Evolutionary conservation across 1,140 invertebrate species (phyloP).

Genomic region (Dreissena rostriformis): DNA sequence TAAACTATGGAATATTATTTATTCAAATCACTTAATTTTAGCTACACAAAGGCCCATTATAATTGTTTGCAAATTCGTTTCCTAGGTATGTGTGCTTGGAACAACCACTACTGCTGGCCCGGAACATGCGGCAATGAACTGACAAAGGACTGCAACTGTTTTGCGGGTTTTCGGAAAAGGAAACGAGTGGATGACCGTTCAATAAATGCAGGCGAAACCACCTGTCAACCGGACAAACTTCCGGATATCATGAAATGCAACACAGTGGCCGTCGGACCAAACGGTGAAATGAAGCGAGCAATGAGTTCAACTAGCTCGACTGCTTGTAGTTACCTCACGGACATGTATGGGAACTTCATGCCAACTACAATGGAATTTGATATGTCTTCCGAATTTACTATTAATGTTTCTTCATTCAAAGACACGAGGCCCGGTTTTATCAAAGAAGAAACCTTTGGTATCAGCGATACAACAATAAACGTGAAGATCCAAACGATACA

Average conservation of each 20-base stretch:
- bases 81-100: conserved; percentile 23
- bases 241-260: conserved; percentile 4
- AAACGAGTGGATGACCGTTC: no score
- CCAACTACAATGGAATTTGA: conserved; percentile 5
- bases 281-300: background rate
- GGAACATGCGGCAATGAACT: conserved; percentile 1
- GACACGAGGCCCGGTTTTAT: background rate
- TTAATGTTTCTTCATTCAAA: background rate
- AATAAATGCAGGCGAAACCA: no score
- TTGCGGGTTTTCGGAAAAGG: background rate
- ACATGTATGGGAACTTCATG: conserved; percentile 29
- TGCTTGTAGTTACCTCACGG: conserved; percentile 1
- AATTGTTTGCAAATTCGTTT: no score
- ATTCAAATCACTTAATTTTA: no score
- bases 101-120: conserved; percentile 17
- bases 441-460: conserved; percentile 14
- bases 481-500: background rate
- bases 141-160: conserved; percentile 7
- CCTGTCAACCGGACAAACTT: background rate
- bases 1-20: no score
- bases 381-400: conserved; percentile 13
- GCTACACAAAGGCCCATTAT: no score
- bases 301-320: background rate
- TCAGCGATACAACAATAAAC: conserved; percentile 10
- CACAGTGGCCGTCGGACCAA: background rate